Evolutionary conservation across 2,888 invertebrate species (phyloP), one percentile per base, ranked within the genome.

Genomic region (Anaspis maculata): DNA sequence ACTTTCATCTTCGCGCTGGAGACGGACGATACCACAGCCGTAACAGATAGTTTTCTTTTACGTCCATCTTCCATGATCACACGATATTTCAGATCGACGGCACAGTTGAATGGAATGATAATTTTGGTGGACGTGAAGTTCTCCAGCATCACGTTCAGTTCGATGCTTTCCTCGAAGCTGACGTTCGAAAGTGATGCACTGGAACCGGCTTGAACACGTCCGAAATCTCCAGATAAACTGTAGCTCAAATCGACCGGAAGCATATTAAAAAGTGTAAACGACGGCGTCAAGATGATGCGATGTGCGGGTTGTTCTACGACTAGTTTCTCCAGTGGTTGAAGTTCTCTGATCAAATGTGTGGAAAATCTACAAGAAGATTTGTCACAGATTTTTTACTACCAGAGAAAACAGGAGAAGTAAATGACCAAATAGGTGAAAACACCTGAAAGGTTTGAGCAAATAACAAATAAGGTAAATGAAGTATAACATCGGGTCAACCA

Each of bases 261-360:
- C 39, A 96, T 73, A 72, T 96, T 97, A 44, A 82, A 79, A 3
- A 96, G 61, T 10, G 83, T 74, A 11, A 97, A 70, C 1, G 91
- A 89, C 14, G 95, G 86, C 46, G 88, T 69, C 26, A 98, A 68
- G 2, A 80, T 77, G 39, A 97, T 79, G 10, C 83, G 79, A 64
- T 97, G 96, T 0, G 88, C 95, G 3, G 94, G 89, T 41, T 89
- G 76, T 16, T 51, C 50, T 13, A 43, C 41, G 23, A 14, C 32
- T 13, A 29, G 72, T 44, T 52, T 47, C 37, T 42, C 56, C 32
- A 39, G 54, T 40, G 34, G 53, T 44, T 84, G 92, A 44, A 80
- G 80, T 58, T 91, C 87, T 38, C 86, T 76, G 35, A 78, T 74
- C 27, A 91, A 74, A 35, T 80, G 79, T 29, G 84, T 81, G 64